Evolutionary conservation across 2,888 invertebrate genomes (phyloP).

Genomic region (Antitype chi): DNA sequence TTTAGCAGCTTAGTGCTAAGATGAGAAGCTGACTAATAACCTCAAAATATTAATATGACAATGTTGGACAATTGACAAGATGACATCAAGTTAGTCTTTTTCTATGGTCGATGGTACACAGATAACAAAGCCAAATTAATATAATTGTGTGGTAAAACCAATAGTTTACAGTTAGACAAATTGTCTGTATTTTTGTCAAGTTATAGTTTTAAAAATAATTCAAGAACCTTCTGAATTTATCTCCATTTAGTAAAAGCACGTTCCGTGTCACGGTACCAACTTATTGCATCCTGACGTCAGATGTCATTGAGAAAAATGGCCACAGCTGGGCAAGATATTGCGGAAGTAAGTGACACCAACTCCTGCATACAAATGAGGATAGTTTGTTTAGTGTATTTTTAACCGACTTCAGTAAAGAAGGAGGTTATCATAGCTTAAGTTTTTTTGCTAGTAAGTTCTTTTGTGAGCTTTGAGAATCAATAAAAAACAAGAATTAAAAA

Average conservation of each 20-base stretch:
- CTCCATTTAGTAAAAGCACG: constrained; percentile 33
- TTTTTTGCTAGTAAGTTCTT: not conserved
- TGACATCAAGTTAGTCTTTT: not conserved
- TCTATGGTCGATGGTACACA: not conserved
- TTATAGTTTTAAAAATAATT: not conserved
- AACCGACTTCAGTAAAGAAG: not conserved
- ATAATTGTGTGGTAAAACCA: too few species aligned
- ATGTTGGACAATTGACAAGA: not conserved
- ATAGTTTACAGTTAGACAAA: too few species aligned
- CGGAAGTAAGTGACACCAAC: constrained; percentile 43
- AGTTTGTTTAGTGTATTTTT: constrained; percentile 30
- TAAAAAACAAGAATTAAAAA: not conserved
- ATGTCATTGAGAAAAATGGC: constrained; percentile 62
- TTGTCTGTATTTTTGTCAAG: not conserved
- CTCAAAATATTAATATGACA: not conserved
- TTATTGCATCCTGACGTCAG: constrained; percentile 59
- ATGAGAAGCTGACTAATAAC: not conserved
- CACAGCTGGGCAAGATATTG: constrained; percentile 57
- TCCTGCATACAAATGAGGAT: constrained; percentile 47
- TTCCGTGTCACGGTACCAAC: constrained; percentile 51
- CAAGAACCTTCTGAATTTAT: constrained; percentile 32
- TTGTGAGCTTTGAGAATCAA: not conserved
- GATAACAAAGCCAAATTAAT: not conserved
- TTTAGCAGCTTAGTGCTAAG: not conserved
- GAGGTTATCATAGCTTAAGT: not conserved